Percentiles rank a stretch among this genome's conserved stretches.
phyloP scores from a whole-genome alignment of 2,113 vertebrate genomes.

The Calypte anna region DNA sequence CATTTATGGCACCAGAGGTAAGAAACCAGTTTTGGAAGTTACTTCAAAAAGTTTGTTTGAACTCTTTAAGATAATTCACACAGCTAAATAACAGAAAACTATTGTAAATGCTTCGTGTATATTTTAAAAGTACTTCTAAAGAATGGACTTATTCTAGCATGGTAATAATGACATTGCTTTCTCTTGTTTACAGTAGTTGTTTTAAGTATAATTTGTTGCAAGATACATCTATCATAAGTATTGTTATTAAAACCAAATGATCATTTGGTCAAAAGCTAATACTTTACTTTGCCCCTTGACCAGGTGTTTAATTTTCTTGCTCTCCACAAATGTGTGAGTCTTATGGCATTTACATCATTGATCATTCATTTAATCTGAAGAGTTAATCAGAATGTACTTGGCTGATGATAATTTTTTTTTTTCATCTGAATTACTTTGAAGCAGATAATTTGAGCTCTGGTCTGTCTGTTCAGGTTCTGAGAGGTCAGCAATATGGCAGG shows the following conservation, averaged over 20 bases:
- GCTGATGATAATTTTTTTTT: background rate
- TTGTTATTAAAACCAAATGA: background rate
- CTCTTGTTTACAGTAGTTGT: background rate
- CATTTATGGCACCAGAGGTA: constrained; percentile 94
- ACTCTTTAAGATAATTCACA: background rate
- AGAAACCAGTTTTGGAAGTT: constrained; percentile 38
- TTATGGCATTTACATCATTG: background rate
- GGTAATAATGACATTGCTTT: background rate
- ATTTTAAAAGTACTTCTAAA: background rate
- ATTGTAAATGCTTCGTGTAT: background rate
- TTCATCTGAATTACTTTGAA: background rate
- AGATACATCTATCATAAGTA: background rate
- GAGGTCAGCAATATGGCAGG: constrained; percentile 90
- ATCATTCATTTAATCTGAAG: background rate
- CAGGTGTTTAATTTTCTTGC: background rate
- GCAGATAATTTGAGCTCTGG: background rate
- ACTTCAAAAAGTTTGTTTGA: background rate
- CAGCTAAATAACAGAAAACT: background rate
- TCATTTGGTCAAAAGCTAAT: background rate
- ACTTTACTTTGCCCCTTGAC: background rate
- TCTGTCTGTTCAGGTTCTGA: constrained; percentile 79
- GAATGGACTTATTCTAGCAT: background rate
- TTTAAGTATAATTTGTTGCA: background rate
- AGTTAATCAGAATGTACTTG: background rate
- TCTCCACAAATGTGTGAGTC: background rate